Base-by-base conservation (phyloP, 2,888 invertebrate genomes). In the Catocala fraxini region DNA sequence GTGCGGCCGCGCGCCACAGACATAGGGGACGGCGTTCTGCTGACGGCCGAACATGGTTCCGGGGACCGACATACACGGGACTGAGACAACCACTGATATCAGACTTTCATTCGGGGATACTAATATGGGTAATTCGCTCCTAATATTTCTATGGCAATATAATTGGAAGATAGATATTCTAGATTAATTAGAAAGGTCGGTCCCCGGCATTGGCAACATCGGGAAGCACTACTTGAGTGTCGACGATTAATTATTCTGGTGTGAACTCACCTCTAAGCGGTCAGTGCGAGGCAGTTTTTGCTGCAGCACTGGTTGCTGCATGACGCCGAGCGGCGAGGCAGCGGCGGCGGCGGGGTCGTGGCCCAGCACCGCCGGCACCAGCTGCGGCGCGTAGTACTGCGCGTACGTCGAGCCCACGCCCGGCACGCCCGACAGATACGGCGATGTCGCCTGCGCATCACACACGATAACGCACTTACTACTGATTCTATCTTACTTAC, bases 281-380 rank as follows among this genome's bases (percentile, higher is more conserved):
- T 98, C 98, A 90, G 98, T 97, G 94, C 98, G 97, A 84, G 98
- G 97, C 96, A 98, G 96, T 95, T 99, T 98, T 95, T 98, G 98
- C 95, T 98, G 94, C 97, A 97, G 91, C 97, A 98, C 95, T 95
- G 97, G 92, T 96, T 97, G 91, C 96, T 97, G 95, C 97, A 98
- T 92, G 96, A 97, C 92, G 96, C 97, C 97, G 82, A 98, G 95
- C 77, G 97, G 97, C 86, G 97, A 97, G 84, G 96, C 97, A 67
- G 88, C 96, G 89, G 90, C 97, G 95, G 81, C 96, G 84, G 97
- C 95, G 72, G 97, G 98, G 95, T 98, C 98, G 80, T 97, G 98
- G 70, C 98, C 97, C 95, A 98, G 96, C 95, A 98, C 96, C 83
- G 97, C 96, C 84, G 98, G 98, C 96, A 98, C 97, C 94, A 98